Evolutionary conservation across 2,113 vertebrate genomes (phyloP).

Genomic region (Sturnus vulgaris): DNA sequence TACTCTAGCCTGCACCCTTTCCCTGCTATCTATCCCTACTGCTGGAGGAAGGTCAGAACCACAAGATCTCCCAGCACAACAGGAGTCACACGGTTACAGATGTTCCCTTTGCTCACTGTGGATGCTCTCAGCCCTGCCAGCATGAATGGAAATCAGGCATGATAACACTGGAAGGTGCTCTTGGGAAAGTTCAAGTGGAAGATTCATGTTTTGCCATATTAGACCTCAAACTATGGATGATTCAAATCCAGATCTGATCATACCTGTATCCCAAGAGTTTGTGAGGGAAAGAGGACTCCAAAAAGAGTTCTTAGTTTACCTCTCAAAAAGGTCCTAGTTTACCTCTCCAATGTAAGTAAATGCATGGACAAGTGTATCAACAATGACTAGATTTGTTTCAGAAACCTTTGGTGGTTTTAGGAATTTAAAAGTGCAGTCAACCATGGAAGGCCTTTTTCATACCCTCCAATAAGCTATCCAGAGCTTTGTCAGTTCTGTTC

Average conservation of each 20-base stretch:
- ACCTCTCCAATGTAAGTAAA: not conserved
- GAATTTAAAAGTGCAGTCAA: not conserved
- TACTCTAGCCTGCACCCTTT: not conserved
- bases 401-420: not conserved
- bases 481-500: not conserved
- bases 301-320: not conserved
- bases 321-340: not conserved
- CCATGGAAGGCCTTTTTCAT: not conserved
- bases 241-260: not conserved
- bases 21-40: not conserved
- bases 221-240: not conserved
- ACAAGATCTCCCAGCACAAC: fast-evolving
- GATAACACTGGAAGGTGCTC: not conserved
- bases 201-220: not conserved
- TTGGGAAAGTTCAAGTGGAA: not conserved
- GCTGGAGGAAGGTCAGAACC: not conserved
- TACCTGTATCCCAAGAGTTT: not conserved
- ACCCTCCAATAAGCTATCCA: not conserved
- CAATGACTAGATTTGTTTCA: not conserved
- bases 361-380: not conserved
- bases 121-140: not conserved
- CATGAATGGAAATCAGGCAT: not conserved
- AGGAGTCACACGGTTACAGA: fast-evolving
- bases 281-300: not conserved
- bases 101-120: not conserved